Percentiles rank a stretch among this genome's conserved stretches.
phyloP scores from a whole-genome alignment of 2,888 invertebrate genomes.

The Drepana falcataria region DNA sequence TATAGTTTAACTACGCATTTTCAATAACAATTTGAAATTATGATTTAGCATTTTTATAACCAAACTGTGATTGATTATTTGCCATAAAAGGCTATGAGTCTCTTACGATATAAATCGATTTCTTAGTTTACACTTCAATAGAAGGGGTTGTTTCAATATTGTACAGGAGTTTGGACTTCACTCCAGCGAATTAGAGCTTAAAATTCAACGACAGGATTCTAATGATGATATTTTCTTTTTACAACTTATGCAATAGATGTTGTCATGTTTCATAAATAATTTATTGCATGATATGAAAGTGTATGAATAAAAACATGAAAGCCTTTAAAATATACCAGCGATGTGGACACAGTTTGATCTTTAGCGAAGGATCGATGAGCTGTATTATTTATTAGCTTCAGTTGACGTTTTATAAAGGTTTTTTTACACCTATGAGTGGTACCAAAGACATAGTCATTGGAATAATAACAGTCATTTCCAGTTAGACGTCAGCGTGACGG shows the following conservation, averaged over 20 bases:
- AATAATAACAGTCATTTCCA: too few relatives aligned
- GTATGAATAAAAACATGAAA: not conserved
- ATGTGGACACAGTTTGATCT: too few relatives aligned
- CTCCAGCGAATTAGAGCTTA: not conserved
- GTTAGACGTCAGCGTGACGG: too few relatives aligned
- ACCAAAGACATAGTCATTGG: too few relatives aligned
- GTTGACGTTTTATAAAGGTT: too few relatives aligned
- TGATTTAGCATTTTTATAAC: conserved; percentile 19
- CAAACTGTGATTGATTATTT: conserved; percentile 25
- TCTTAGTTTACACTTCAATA: conserved; percentile 10
- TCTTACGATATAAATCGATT: conserved; percentile 4
- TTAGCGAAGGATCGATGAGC: too few relatives aligned
- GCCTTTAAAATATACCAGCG: not conserved
- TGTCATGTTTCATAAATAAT: not conserved
- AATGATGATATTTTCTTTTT: not conserved
- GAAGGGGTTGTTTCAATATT: conserved; percentile 5
- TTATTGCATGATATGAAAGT: not conserved
- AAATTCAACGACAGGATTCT: not conserved
- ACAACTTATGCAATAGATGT: not conserved
- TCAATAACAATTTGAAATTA: conserved; percentile 17
- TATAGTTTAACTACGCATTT: too few relatives aligned
- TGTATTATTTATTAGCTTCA: too few relatives aligned
- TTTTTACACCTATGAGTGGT: too few relatives aligned
- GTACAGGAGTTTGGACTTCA: not conserved
- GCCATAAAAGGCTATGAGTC: conserved; percentile 11